Percentiles rank a stretch among this genome's conserved stretches.
Evolutionary conservation across 2,797 vertebrate genomes (phyloP).

Genomic region (Oreochromis mossambicus): DNA sequence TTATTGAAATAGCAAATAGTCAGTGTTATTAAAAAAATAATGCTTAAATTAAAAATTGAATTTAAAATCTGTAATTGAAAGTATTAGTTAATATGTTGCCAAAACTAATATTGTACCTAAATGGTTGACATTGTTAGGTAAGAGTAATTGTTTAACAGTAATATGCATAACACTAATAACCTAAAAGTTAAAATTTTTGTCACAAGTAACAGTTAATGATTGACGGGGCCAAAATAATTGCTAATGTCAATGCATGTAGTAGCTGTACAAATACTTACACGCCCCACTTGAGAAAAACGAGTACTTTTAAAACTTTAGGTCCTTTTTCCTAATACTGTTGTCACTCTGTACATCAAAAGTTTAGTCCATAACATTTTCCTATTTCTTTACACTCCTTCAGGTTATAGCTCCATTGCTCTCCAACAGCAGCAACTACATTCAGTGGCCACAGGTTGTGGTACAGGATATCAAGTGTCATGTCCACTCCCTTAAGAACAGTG

Average conservation of each 20-base stretch:
- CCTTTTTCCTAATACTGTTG: background rate
- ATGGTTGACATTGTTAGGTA: background rate
- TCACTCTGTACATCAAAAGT: background rate
- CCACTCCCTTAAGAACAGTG: constrained; percentile 75
- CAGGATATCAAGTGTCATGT: constrained; percentile 80
- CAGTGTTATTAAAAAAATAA: background rate
- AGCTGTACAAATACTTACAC: background rate
- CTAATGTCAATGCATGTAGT: background rate
- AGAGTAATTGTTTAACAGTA: background rate
- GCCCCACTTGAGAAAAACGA: accelerated
- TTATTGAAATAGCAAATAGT: background rate
- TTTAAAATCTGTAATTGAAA: accelerated
- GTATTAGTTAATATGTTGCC: background rate
- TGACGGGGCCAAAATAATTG: background rate
- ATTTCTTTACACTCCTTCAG: constrained; percentile 64
- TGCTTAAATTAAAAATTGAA: accelerated
- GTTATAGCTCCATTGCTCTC: constrained; percentile 83
- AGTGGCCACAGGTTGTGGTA: constrained; percentile 84
- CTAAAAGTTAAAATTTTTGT: background rate
- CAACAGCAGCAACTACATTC: constrained; percentile 79
- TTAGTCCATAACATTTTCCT: background rate
- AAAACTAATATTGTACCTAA: background rate
- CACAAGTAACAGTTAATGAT: background rate
- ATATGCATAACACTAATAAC: background rate
- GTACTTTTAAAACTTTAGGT: background rate